Percentiles rank a stretch among this genome's conserved stretches.
Evolutionary conservation across 2,888 invertebrate genomes (phyloP).

Genomic region (Axea sp.): DNA sequence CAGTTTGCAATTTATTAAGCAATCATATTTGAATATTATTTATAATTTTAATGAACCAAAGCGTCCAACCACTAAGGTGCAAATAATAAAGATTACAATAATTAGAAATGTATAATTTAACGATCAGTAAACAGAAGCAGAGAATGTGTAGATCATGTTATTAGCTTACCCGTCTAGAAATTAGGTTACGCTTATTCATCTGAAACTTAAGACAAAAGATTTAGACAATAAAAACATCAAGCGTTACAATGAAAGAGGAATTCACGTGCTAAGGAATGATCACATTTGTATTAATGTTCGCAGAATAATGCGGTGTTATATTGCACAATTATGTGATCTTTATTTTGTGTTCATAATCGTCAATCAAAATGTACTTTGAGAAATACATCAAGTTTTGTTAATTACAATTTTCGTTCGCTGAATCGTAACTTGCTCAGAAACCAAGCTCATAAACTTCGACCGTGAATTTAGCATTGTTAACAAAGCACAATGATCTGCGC

Average conservation of each 20-base stretch:
- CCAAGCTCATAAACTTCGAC: slow-evolving; percentile 23
- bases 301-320: not conserved
- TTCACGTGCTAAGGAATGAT: slow-evolving; percentile 29
- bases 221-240: too few relatives aligned
- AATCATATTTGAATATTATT: too few relatives aligned
- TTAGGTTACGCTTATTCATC: too few relatives aligned
- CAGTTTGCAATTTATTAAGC: too few relatives aligned
- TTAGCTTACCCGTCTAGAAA: too few relatives aligned
- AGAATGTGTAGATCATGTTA: too few relatives aligned
- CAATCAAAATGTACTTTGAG: slow-evolving; percentile 4
- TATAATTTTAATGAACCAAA: too few relatives aligned
- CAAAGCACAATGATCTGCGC: slow-evolving; percentile 17
- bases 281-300: slow-evolving; percentile 8
- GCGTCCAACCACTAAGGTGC: too few relatives aligned
- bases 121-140: too few relatives aligned
- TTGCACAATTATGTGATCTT: slow-evolving; percentile 2
- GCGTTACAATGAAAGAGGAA: slow-evolving; percentile 18
- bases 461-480: slow-evolving; percentile 25
- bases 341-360: slow-evolving; percentile 25
- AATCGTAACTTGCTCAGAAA: slow-evolving; percentile 16
- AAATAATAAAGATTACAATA: too few relatives aligned
- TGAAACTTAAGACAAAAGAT: too few relatives aligned
- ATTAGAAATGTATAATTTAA: too few relatives aligned
- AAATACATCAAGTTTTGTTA: slow-evolving; percentile 26
- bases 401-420: slow-evolving; percentile 18